Base-by-base conservation (phyloP, 2,888 invertebrate genomes). In the Drosophila nigritarsus region DNA sequence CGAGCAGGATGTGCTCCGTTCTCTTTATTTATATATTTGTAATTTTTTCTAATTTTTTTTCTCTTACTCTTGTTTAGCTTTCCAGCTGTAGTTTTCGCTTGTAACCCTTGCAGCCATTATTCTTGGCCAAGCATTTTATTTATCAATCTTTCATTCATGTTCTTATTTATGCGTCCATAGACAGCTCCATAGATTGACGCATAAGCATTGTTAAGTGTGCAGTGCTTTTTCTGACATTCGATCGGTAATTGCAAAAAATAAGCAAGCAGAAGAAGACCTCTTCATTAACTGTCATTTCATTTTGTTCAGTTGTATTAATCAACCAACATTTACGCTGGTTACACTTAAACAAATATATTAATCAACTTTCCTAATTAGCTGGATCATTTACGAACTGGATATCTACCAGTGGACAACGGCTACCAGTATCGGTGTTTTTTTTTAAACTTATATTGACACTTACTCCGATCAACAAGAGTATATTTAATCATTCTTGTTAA, bases 91-190 rank as follows among this genome's bases (percentile, higher is more conserved):
- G 68, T 63, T 74, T 65, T 65, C 30, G 66, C 61, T 72, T 55
- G 51, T 66, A 68, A 67, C 68, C 59, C 78, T 54, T 59, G 50
- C 74, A 65, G 80, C 82, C 75, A 70, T 82, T 82, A 68, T 75
- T 73, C 75, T 70, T 71, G 49, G 49, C 63, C 60, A 53, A 66
- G 69, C 54, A 61, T 71, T 59, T 79, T 73, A 79, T 76, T 73
- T 79, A 82, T 76, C 76, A 76, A 79, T 78, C 73, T 59, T 67
- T 42, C 40, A 18, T 24, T 48, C 53, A 50, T 60, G 60, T 55
- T 38, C 49, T 62, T 64, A 69, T 64, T 76, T 77, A 68, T 77
- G 65, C 65, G 73, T 69, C 49, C 59, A 55, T 53, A 53, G 73
- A 69, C 74, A 56, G 64, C 73, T 73, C 38, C 56, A 49, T 62